Evolutionary conservation across 1,140 invertebrate species (phyloP).

Genomic region (Pseudoatta argentina): DNA sequence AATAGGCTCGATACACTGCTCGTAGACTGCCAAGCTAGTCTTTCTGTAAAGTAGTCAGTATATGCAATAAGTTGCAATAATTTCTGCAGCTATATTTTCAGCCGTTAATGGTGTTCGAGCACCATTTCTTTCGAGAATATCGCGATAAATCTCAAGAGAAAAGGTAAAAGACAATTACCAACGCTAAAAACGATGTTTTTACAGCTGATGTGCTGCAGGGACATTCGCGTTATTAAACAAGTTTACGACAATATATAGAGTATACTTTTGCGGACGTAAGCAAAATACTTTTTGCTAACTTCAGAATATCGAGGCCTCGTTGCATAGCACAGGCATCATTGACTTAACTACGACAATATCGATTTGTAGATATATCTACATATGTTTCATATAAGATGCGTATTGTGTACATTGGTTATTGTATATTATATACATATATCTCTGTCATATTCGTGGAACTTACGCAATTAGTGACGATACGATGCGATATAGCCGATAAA

Average conservation of each 20-base stretch:
- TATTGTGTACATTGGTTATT: conserved; percentile 76
- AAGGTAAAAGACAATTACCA: neutral
- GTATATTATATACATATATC: conserved; percentile 66
- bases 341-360: conserved; percentile 82
- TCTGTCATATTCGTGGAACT: conserved; percentile 14
- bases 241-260: neutral
- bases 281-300: conserved; percentile 29
- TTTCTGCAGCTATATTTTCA: conserved; percentile 22
- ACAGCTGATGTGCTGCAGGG: neutral
- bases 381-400: conserved; percentile 73
- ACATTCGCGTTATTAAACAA: conserved; percentile 6
- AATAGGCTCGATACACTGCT: conserved; percentile 69
- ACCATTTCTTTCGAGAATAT: conserved; percentile 15
- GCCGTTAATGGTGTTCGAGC: conserved; percentile 4
- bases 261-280: neutral
- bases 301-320: conserved; percentile 22
- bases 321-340: conserved; percentile 34
- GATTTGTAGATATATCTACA: conserved; percentile 77
- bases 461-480: conserved; percentile 55
- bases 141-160: neutral
- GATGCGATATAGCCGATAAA: conserved; percentile 56
- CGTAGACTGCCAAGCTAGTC: conserved; percentile 63
- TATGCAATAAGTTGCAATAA: conserved; percentile 19
- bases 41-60: conserved; percentile 40
- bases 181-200: neutral